A percentile compares a stretch with the other conserved stretches of the same genome.
Evolutionary conservation across 1,140 invertebrate genomes (phyloP).

Genomic region (Hermetia illucens): DNA sequence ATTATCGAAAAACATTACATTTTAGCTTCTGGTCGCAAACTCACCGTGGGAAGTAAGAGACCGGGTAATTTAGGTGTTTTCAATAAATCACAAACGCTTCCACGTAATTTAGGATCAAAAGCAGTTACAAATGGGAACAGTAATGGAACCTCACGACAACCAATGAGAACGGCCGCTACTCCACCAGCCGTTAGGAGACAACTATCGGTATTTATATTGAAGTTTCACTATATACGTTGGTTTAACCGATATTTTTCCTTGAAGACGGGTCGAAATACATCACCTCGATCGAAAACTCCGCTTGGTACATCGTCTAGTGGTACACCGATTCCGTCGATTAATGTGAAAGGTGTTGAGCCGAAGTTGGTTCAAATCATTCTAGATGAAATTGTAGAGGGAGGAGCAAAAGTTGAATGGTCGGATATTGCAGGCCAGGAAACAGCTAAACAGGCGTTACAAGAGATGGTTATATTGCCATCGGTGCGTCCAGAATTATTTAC

Average conservation of each 20-base stretch:
- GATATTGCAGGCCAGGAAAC: slow-evolving; percentile 84
- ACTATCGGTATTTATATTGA: slow-evolving; percentile 47
- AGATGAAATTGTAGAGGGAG: slow-evolving; percentile 61
- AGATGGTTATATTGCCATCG: slow-evolving; percentile 94
- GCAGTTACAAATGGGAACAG: slow-evolving; percentile 31
- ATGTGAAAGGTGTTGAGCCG: slow-evolving; percentile 68
- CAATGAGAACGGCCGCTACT: slow-evolving; percentile 57
- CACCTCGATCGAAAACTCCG: slow-evolving; percentile 27
- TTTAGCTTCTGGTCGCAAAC: slow-evolving; percentile 47
- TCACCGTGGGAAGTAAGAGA: slow-evolving; percentile 53
- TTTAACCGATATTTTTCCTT: too few species aligned
- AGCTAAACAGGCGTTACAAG: slow-evolving; percentile 90
- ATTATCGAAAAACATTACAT: too few species aligned
- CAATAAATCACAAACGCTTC: slow-evolving; percentile 70
- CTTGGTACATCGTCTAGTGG: slow-evolving; percentile 22
- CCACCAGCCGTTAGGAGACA: slow-evolving; percentile 68
- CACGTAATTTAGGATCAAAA: slow-evolving; percentile 64
- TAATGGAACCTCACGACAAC: slow-evolving; percentile 30
- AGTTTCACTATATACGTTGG: too few species aligned
- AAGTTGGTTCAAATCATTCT: slow-evolving; percentile 72
- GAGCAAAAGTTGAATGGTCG: slow-evolving; percentile 75
- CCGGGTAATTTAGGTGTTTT: slow-evolving; percentile 41
- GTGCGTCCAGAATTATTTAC: slow-evolving; percentile 92
- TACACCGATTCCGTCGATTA: slow-evolving; percentile 31
- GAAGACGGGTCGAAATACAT: slow-evolving; percentile 32